phyloP scores from a whole-genome alignment of 2,888 invertebrate species.

The Synanthedon andrenaeformis region DNA sequence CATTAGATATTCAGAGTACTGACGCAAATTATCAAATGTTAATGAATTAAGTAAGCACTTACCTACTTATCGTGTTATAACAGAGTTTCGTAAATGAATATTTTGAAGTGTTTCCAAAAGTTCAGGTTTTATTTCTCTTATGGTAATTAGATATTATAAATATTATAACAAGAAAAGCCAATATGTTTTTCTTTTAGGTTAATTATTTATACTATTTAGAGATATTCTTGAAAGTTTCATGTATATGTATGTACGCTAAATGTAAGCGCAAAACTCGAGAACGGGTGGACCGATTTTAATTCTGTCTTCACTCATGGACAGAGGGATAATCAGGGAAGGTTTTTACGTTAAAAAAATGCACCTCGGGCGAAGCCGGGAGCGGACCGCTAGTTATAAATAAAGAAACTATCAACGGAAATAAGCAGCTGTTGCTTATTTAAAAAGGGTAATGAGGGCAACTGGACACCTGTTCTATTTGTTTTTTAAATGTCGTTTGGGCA shows the following conservation, averaged over 20 bases:
- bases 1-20: slow-evolving; percentile 16
- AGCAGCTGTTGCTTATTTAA: slow-evolving; percentile 26
- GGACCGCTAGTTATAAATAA: slow-evolving; percentile 11
- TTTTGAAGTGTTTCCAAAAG: slow-evolving; percentile 10
- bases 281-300: too few species aligned
- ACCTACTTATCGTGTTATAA: slow-evolving; percentile 17
- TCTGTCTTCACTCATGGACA: too few species aligned
- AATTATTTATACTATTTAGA: too few species aligned
- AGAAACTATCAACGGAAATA: slow-evolving; percentile 18
- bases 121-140: slow-evolving; percentile 1
- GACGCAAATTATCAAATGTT: slow-evolving; percentile 5
- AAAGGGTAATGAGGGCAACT: slow-evolving; percentile 22
- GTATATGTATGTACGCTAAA: too few species aligned
- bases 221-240: too few species aligned
- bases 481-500: slow-evolving; percentile 17
- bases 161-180: too few species aligned
- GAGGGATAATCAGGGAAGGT: too few species aligned
- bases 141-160: too few species aligned
- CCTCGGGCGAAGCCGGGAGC: too few species aligned
- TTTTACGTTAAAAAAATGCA: too few species aligned
- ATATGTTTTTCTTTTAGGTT: too few species aligned
- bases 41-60: slow-evolving; percentile 27
- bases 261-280: too few species aligned
- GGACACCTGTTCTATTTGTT: slow-evolving; percentile 27
- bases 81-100: slow-evolving; percentile 22